A percentile compares a stretch with the other conserved stretches of the same genome.
Conservation (phyloP, 2,888 invertebrate species). For the Rhagium mordax region DNA sequence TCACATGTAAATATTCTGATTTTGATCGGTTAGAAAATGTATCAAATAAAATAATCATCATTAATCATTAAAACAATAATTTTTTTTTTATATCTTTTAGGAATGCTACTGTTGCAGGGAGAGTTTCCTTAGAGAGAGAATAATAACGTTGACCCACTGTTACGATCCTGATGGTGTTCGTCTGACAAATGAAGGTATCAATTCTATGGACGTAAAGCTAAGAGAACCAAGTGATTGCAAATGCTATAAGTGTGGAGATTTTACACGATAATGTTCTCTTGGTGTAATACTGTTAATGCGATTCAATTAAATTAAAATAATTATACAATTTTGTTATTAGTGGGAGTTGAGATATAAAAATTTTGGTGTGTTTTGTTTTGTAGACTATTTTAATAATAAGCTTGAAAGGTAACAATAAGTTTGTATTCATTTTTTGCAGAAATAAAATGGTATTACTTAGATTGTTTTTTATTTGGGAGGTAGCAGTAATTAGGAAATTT, state of each 20-base stretch:
- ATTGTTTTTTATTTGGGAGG: background rate
- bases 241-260: constrained; percentile 92
- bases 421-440: constrained; percentile 33
- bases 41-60: no score
- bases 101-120: constrained; percentile 95
- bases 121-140: constrained; percentile 85
- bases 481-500: no score
- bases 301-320: background rate
- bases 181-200: constrained; percentile 79
- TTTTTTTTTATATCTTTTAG: no score
- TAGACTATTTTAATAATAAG: constrained; percentile 19
- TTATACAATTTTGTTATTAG: background rate
- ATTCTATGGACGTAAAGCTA: constrained; percentile 86
- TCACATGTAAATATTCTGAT: no score
- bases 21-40: no score
- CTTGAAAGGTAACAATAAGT: constrained; percentile 22
- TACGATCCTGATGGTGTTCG: constrained; percentile 90
- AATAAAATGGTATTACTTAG: constrained; percentile 27
- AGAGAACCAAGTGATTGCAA: constrained; percentile 92
- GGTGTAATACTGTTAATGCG: constrained; percentile 1
- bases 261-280: constrained; percentile 75
- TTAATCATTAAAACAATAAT: no score
- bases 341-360: background rate
- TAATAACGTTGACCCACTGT: constrained; percentile 86
- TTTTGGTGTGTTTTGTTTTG: constrained; percentile 11